Base-by-base conservation (phyloP, 2,797 vertebrate genomes). In the Hafferia zeledoni region DNA sequence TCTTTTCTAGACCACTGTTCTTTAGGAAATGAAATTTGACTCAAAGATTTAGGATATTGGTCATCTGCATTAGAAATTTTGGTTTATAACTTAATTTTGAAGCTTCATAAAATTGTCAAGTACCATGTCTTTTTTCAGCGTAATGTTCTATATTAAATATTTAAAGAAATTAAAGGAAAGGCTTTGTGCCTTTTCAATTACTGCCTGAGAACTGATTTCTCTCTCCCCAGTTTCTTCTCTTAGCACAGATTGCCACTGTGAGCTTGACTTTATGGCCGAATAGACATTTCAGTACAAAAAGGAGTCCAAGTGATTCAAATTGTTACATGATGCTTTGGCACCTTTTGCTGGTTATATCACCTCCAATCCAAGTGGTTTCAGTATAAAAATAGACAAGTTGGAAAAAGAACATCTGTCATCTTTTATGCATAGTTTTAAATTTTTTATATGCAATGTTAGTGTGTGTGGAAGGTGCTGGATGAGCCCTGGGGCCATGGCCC, bases 301-400 rank as follows among this genome's bases (percentile, higher is more conserved):
- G 18, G 70, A 39, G 76, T 95, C 83, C 92, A 93, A 96, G 81
- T 39, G 75, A 93, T 77, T 90, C 83, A 89, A 68, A 69, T 53
- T 2, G 6, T 94, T 94, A 69, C 89, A 89, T 41, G 61, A 41
- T 50, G 68, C 83, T 94, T 86, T 95, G 95, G 80, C 91, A 94
- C 93, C 90, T 89, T 79, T 83, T 67, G 86, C 63, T 88, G 83
- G 53, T 90, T 83, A 17, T 94, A 63, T 96, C 88, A 82, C 95
- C 88, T 96, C 80, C 86, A 82, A 41, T 93, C 88, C 83, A 59
- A 95, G 85, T 55, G 77, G 65, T 65, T 89, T 70, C 47, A 55
- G 69, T 81, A 59, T 74, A 93, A 88, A 96, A 96, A 95, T 81
- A 94, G 94, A 82, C 80, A 71, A 52, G 50, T 28, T 90, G 90